Evolutionary conservation across 92 coral and sea anemone genomes (phyloP).

Genomic region (Galaxea fascicularis): DNA sequence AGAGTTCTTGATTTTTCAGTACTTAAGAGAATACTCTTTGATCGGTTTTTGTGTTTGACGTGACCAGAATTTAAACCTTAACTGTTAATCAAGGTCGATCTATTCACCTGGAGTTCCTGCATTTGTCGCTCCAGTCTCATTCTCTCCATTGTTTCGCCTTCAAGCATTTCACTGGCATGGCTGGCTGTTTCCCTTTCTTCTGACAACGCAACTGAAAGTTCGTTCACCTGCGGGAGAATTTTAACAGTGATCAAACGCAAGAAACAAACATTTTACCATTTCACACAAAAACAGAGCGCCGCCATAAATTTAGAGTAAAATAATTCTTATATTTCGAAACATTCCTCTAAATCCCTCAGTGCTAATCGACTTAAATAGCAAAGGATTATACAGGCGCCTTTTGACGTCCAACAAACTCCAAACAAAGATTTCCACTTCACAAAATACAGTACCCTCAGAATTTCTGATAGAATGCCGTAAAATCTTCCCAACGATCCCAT

Average conservation of each 20-base stretch:
- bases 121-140: constrained; percentile 89
- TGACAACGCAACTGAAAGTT: constrained; percentile 82
- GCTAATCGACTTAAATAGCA: constrained; percentile 15
- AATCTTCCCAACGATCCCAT: constrained; percentile 13
- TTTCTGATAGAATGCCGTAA: constrained; percentile 1
- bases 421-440: not conserved
- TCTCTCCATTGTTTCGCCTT: constrained; percentile 94
- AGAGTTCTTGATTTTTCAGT: not conserved
- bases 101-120: constrained; percentile 83
- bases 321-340: not conserved
- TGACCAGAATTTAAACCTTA: not conserved
- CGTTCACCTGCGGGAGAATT: constrained; percentile 73
- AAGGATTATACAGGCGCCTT: not conserved
- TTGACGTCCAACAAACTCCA: not conserved
- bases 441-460: constrained; percentile 19
- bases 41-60: no score
- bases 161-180: constrained; percentile 84
- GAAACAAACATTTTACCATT: not conserved
- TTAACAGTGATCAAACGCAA: not conserved
- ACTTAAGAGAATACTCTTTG: no score
- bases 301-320: not conserved
- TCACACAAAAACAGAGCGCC: not conserved
- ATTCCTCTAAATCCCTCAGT: not conserved
- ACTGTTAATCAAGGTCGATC: not conserved
- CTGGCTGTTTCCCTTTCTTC: constrained; percentile 94